phyloP scores from a whole-genome alignment of 2,888 invertebrate genomes.

The Scaptomyza caliginosa region DNA sequence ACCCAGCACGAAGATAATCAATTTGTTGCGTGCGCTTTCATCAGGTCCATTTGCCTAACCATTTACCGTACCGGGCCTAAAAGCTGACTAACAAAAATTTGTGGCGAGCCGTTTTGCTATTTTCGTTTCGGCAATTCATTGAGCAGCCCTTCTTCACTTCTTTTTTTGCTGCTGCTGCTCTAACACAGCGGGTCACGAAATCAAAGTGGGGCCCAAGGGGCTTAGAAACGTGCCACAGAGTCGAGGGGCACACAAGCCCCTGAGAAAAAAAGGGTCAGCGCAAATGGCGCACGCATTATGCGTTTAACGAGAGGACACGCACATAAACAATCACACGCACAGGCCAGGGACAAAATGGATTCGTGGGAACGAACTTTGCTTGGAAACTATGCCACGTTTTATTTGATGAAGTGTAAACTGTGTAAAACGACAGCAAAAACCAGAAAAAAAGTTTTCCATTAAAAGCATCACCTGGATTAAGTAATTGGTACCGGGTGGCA shows the following conservation, averaged over 20 bases:
- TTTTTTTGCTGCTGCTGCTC: constrained; percentile 14
- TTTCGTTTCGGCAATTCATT: constrained; percentile 61
- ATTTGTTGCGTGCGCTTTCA: constrained; percentile 64
- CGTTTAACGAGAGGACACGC: constrained; percentile 56
- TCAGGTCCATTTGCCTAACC: constrained; percentile 44
- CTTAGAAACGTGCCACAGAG: constrained; percentile 43
- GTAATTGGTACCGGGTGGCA: constrained; percentile 41
- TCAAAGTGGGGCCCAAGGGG: constrained; percentile 58
- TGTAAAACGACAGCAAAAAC: constrained; percentile 45
- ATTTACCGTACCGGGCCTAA: constrained; percentile 33
- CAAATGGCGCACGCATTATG: constrained; percentile 59
- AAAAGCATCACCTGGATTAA: constrained; percentile 18
- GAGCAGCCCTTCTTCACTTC: constrained; percentile 17
- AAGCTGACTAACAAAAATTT: constrained; percentile 62
- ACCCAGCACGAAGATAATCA: constrained; percentile 51
- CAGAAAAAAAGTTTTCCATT: constrained; percentile 28
- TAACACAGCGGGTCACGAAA: constrained; percentile 54
- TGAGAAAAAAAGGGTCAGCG: constrained; percentile 56
- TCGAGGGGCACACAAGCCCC: constrained; percentile 7
- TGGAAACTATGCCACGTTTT: constrained; percentile 54
- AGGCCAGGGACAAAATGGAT: constrained; percentile 8
- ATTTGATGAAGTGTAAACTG: constrained; percentile 77
- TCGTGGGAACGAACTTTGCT: constrained; percentile 4
- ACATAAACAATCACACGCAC: constrained; percentile 17
- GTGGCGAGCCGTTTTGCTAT: constrained; percentile 43